Base-by-base conservation (phyloP, 1,140 invertebrate genomes). In the Andrena cerasifolii region DNA sequence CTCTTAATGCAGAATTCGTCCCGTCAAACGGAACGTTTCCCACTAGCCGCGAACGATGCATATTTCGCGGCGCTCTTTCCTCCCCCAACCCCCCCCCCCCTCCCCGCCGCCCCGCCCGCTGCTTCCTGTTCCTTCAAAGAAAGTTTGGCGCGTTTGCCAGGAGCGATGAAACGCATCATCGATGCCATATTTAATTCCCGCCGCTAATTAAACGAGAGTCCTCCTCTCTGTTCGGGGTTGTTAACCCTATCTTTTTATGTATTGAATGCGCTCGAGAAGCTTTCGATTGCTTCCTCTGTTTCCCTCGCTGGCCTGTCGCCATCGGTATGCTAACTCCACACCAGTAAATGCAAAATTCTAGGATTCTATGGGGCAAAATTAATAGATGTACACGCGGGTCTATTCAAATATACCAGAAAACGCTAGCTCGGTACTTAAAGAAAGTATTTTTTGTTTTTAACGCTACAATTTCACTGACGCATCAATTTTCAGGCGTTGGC, bases 1-100 rank as follows among this genome's bases (percentile, higher is more conserved):
- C 73, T 40, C 58, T 76, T 76, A 58, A 76, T 76, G 63, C 73
- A 76, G 73, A 76, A 76, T 76, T 76, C 73, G 73, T 76, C 63
- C 65, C 73, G 65, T 76, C 73, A 68, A 76, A 76, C 73, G 65
- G 43, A 59, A 68, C 73, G 73, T 47, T 68, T 21, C 3, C 33
- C 53, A 18, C 40, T 56, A 76, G 65, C 73, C 73, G 73, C 73
- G 73, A 76, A 76, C 73, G 63, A 68, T 67, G 63, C 73, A 68
- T 76, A 76, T 76, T 76, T 68, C 36, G 73, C 65, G 31, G 63
- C 40, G 53, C 40, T 59, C 40, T 68, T 68, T 43, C 26, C 43
- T 10, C 26, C 18, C 28, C 18, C n/a, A n/a, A 12, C 6, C 31
- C 5, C 18, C 26, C 16, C 31, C 2, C 54, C 14, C 12, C 56